These are phyloP conservation scores for Poecilia velifera DNA, from an alignment of 2,797 vertebrate species.

Conservation along the genomic window DNA sequence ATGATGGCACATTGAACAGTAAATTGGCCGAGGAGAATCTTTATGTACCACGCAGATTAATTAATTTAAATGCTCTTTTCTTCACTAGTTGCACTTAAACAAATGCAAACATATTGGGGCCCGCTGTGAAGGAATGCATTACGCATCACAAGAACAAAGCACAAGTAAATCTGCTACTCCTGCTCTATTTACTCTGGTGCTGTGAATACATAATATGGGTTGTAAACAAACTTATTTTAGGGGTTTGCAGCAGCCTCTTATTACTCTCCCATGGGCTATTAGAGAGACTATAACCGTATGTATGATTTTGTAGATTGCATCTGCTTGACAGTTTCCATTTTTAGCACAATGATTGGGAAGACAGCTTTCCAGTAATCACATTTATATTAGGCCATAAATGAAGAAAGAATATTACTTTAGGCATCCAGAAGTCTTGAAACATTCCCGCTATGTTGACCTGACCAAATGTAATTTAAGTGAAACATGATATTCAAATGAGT, in stretches of 20 bases:
- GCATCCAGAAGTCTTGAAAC: neutral
- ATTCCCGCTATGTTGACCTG: neutral
- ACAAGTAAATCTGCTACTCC: neutral
- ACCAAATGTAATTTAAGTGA: neutral
- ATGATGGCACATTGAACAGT: neutral
- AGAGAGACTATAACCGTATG: neutral
- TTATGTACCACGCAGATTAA: neutral
- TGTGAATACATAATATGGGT: neutral
- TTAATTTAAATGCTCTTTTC: neutral
- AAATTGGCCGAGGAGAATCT: neutral
- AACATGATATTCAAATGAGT: neutral
- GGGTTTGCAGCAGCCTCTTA: neutral
- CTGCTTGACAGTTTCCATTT: neutral
- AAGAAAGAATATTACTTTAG: neutral
- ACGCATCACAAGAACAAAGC: neutral
- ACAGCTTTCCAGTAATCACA: neutral
- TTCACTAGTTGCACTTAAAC: neutral
- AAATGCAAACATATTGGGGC: neutral
- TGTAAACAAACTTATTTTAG: neutral
- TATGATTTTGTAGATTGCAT: neutral
- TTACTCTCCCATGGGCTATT: neutral
- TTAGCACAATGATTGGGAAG: neutral
- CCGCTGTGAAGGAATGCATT: neutral
- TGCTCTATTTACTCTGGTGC: neutral
- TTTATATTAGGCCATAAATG: neutral